phyloP scores from a whole-genome alignment of 2,888 invertebrate genomes.

The Polia nebulosa region DNA sequence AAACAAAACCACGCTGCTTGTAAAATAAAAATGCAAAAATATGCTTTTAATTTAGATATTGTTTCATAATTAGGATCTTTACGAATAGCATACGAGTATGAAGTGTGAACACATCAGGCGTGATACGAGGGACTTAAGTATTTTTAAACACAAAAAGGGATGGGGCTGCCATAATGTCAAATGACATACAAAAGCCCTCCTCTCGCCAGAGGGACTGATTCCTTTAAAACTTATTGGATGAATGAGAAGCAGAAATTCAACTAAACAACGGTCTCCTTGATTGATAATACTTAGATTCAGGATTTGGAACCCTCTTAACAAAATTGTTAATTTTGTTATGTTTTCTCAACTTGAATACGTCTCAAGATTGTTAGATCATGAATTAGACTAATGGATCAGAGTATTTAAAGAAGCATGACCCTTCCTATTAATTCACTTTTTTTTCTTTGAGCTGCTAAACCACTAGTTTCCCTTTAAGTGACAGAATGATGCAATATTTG shows the following conservation, averaged over 20 bases:
- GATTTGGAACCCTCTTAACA: conserved; percentile 9
- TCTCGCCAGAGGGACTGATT: neutral
- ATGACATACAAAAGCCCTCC: conserved; percentile 8
- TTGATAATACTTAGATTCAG: conserved; percentile 15
- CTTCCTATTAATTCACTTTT: neutral
- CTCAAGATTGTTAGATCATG: conserved; percentile 8
- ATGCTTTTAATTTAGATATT: neutral
- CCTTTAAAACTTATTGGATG: conserved; percentile 17
- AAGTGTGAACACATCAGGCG: conserved; percentile 21
- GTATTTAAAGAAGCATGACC: neutral
- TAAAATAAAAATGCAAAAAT: neutral
- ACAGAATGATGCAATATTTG: neutral
- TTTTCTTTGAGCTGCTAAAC: neutral
- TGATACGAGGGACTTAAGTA: conserved; percentile 9
- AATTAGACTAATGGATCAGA: conserved; percentile 24
- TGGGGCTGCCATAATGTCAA: neutral
- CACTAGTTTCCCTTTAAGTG: neutral
- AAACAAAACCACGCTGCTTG: neutral
- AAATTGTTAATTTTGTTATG: conserved; percentile 29
- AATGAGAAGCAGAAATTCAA: conserved; percentile 4
- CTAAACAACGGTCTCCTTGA: conserved; percentile 14
- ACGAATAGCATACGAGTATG: neutral
- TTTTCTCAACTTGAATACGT: conserved; percentile 4
- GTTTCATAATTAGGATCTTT: neutral
- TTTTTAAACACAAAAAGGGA: conserved; percentile 28